Evolutionary conservation across 2,888 invertebrate species (phyloP).

Genomic region (Spisula solida): DNA sequence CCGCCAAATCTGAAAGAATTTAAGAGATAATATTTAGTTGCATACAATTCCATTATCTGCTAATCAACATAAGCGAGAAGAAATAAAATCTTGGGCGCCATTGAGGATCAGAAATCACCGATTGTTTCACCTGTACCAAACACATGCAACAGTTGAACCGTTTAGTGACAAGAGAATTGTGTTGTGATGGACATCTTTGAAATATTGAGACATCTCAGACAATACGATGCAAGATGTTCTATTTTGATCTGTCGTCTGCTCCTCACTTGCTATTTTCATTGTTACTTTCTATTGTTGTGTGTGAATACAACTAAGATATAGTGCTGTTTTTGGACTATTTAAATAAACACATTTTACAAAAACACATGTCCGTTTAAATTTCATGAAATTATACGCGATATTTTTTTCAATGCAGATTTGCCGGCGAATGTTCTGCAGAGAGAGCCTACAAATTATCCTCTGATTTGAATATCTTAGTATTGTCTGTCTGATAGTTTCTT

Average conservation of each 20-base stretch:
- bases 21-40: slow-evolving; percentile 54
- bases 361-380: slow-evolving; percentile 50
- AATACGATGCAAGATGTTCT: slow-evolving; percentile 45
- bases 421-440: background rate
- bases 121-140: slow-evolving; percentile 40
- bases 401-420: slow-evolving; percentile 31
- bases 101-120: background rate
- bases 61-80: slow-evolving; percentile 23
- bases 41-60: slow-evolving; percentile 51
- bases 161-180: slow-evolving; percentile 40
- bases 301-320: slow-evolving; percentile 28
- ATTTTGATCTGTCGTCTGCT: slow-evolving; percentile 41
- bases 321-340: slow-evolving; percentile 22
- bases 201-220: slow-evolving; percentile 35
- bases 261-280: background rate
- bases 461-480: slow-evolving; percentile 10
- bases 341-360: slow-evolving; percentile 27
- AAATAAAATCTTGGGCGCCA: slow-evolving; percentile 29
- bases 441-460: slow-evolving; percentile 10
- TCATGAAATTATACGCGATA: slow-evolving; percentile 24
- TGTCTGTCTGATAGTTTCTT: background rate
- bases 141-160: slow-evolving; percentile 34
- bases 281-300: slow-evolving; percentile 1
- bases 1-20: slow-evolving; percentile 33
- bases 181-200: slow-evolving; percentile 53